A percentile compares a stretch with the other conserved stretches of the same genome.
These are phyloP conservation scores for Ispidina lecontei DNA, from an alignment of 2,797 vertebrate species.

Conservation along the genomic window DNA sequence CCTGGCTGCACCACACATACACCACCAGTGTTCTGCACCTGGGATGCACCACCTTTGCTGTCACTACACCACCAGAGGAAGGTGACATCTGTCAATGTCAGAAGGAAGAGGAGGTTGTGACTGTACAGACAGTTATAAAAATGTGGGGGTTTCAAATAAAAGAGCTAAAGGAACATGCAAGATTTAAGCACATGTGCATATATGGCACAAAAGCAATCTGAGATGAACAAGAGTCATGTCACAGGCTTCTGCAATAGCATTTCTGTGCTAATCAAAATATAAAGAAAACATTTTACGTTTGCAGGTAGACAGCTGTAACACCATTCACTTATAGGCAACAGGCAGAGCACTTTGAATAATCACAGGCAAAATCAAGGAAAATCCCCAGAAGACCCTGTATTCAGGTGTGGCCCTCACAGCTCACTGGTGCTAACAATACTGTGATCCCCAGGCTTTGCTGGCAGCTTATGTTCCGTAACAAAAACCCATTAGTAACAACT, in stretches of 20 bases:
- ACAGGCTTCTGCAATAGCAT: neutral
- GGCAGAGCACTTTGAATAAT: neutral
- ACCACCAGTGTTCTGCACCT: neutral
- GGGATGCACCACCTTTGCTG: neutral
- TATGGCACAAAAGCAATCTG: accelerated
- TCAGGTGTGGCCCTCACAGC: neutral
- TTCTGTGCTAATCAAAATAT: neutral
- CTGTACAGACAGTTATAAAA: neutral
- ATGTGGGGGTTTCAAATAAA: neutral
- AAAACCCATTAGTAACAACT: neutral
- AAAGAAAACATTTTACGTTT: neutral
- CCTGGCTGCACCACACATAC: accelerated
- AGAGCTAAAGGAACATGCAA: neutral
- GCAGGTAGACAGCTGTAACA: neutral
- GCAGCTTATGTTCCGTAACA: neutral
- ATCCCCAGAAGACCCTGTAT: neutral
- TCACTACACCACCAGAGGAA: neutral
- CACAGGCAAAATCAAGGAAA: neutral
- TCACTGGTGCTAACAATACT: neutral
- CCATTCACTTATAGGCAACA: neutral
- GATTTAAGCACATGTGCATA: neutral
- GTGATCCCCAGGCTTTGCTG: neutral
- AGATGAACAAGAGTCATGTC: neutral
- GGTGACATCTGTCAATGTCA: neutral
- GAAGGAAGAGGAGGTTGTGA: neutral